Evolutionary conservation across 2,113 vertebrate genomes (phyloP), one percentile per base, ranked within the genome.

Genomic region (Apodemus speciosus): DNA sequence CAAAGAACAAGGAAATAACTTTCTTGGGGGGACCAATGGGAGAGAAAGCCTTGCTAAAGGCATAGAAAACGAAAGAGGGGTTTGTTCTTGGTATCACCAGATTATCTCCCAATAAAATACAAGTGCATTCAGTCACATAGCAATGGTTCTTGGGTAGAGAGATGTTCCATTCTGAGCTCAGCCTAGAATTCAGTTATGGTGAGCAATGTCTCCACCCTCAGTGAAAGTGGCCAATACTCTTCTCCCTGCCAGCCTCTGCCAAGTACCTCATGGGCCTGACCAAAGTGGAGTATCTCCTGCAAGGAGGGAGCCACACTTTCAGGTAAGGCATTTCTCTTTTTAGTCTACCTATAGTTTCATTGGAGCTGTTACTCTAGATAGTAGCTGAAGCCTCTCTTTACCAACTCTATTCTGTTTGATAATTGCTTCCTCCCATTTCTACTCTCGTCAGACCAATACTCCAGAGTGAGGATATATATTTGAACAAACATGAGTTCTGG

Each of bases 1-100:
- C 92, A 83, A 89, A 94, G 85, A 85, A n/a, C 83, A 46, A 89
- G 75, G 49, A 87, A 79, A 87, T 76, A 66, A n/a, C 2, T 86
- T 93, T 89, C 73, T 30, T 64, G 58, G 18, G 58, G 58, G 58
- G 25, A 21, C 38, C 62, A 60, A 15, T 30, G 43, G 32, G 56
- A 95, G 30, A 27, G 43, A 83, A 95, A 86, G 1, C 56, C 81
- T 49, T 62, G 40, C 49, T 58, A 90, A 92, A 86, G 40, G 83
- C 10, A 6, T 46, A 20, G 35, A 68, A 87, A 93, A 58, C 56
- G 62, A 91, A 32, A 92, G 53, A 66, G 56, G 23, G 77, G 1
- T 66, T 79, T 58, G 58, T 68, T 88, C 40, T 40, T 80, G 23
- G 83, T 89, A 86, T 91, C 80, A 58, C 83, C 58, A 92, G 60